Percentiles rank a stretch among this genome's conserved stretches.
phyloP scores from a whole-genome alignment of 1,140 invertebrate species.

The Drosophila mauritiana region DNA sequence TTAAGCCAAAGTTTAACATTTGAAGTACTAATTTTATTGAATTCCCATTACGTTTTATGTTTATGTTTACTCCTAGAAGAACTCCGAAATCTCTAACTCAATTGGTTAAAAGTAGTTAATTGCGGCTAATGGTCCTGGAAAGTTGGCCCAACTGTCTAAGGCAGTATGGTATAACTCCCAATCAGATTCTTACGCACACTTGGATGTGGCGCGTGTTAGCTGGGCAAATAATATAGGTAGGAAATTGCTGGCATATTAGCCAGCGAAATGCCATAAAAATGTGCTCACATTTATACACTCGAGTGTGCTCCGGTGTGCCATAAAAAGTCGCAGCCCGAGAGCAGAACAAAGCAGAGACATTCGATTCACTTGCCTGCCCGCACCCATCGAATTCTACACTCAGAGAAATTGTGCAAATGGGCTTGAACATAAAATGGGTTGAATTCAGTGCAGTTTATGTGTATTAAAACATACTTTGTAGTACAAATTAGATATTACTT shows the following conservation, averaged over 20 bases:
- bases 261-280: slow-evolving; percentile 78
- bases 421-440: too few relatives aligned
- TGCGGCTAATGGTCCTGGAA: slow-evolving; percentile 63
- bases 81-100: slow-evolving; percentile 55
- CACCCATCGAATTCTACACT: slow-evolving; percentile 15
- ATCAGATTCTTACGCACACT: slow-evolving; percentile 55
- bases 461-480: too few relatives aligned
- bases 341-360: slow-evolving; percentile 34
- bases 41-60: slow-evolving; percentile 39
- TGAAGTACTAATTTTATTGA: slow-evolving; percentile 28
- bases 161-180: slow-evolving; percentile 20
- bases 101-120: slow-evolving; percentile 67
- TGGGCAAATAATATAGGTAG: slow-evolving; percentile 71
- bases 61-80: slow-evolving; percentile 13
- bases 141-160: slow-evolving; percentile 22
- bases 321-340: slow-evolving; percentile 50
- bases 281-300: slow-evolving; percentile 62
- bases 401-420: background rate
- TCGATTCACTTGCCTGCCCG: slow-evolving; percentile 36
- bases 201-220: slow-evolving; percentile 15
- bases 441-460: too few relatives aligned
- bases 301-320: slow-evolving; percentile 65
- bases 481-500: too few relatives aligned
- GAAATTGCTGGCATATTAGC: slow-evolving; percentile 75
- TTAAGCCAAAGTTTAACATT: slow-evolving; percentile 17